These are phyloP conservation scores for Corythornis madagascariensis DNA, from an alignment of 2,113 vertebrate species.

Conservation along the genomic window DNA sequence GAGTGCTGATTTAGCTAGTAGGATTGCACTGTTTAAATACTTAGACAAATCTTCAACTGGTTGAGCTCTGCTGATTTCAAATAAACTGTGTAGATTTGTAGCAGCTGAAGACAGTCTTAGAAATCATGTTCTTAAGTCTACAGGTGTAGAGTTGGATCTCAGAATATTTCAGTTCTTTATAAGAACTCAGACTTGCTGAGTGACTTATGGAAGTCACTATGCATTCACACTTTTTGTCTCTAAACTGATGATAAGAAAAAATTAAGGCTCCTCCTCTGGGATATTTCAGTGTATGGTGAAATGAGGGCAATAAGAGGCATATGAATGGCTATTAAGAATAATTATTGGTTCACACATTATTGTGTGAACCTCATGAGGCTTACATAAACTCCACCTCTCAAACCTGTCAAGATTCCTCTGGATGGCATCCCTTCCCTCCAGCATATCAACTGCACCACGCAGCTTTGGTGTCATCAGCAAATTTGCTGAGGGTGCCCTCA, in stretches of 20 bases:
- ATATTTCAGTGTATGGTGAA: not conserved
- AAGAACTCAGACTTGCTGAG: not conserved
- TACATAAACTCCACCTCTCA: not conserved
- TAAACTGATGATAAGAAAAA: not conserved
- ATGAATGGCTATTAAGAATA: not conserved
- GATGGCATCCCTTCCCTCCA: not conserved
- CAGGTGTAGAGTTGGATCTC: not conserved
- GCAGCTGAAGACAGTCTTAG: not conserved
- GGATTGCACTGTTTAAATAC: slow-evolving; percentile 22
- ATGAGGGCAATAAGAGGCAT: not conserved
- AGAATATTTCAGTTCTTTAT: not conserved
- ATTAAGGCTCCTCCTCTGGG: not conserved
- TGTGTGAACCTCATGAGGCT: not conserved
- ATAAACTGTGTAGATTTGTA: not conserved
- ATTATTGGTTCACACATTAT: not conserved
- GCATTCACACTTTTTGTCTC: not conserved
- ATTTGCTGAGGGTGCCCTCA: not conserved
- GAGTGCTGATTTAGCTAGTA: slow-evolving; percentile 27
- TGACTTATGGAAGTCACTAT: not conserved
- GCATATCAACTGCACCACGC: not conserved
- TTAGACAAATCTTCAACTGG: not conserved
- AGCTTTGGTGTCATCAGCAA: not conserved
- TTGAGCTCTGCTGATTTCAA: slow-evolving; percentile 3
- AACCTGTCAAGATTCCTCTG: not conserved
- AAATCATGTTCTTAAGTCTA: not conserved